Evolutionary conservation across 2,888 invertebrate species (phyloP), one percentile per base, ranked within the genome.

Genomic region (Axea sp.): DNA sequence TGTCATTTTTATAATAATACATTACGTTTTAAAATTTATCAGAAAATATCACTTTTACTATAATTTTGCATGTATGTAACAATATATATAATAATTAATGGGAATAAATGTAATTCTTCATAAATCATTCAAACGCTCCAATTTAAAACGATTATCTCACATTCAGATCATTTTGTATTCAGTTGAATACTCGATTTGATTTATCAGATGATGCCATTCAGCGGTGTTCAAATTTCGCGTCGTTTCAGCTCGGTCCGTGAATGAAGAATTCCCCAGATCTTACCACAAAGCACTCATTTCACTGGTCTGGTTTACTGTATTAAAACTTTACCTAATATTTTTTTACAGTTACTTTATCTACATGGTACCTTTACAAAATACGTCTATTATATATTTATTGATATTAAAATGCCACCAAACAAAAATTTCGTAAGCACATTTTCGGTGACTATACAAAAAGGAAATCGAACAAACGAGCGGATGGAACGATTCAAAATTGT

Each of bases 331-430:
- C 17, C 35, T 60, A 47, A 33, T 31, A 15, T 15, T 60, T 37
- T 19, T 45, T 47, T 60, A 60, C 59, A 60, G n/a, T 60, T 60
- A 47, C n/a, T 45, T 47, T 60, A 60, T 60, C 59, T 60, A 60
- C 59, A 60, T n/a, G n/a, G 37, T 60, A 45, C 35, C 12, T 37
- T 47, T 60, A 60, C 37, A 60, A 60, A 60, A 60, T 45, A 60
- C 60, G 39, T 47, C 60, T 60, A 60, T 47, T 9, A 39, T 39
- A 47, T 47, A 37, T 9, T 60, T 49, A 49, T 60, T 11, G 37
- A 60, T 49, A 60, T 49, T 28, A 47, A 47, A 45, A 59, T 11
- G 26, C 24, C 35, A 11, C 35, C 7, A 35, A 51, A 35, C 3
- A 35, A 24, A 59, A 41, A 30, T n/a, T 4, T 24, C 24, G 24